A percentile compares a stretch with the other conserved stretches of the same genome.
phyloP scores from a whole-genome alignment of 1,140 invertebrate species.

The Bombus impatiens region DNA sequence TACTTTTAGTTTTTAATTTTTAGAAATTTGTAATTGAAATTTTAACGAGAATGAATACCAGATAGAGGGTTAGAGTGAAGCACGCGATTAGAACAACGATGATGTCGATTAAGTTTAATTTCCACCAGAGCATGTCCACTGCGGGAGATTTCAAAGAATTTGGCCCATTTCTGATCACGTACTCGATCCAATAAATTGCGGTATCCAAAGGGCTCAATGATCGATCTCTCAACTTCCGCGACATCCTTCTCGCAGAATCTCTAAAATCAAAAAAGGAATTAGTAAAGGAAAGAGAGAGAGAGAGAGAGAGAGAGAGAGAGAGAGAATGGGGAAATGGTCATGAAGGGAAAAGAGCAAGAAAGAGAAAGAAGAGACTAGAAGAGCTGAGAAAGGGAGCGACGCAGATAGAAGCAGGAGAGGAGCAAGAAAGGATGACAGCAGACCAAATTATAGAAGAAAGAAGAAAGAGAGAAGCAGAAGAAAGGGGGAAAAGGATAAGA shows the following conservation, averaged over 20 bases:
- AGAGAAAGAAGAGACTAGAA: no score
- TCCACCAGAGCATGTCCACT: constrained; percentile 77
- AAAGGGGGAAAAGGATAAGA: no score
- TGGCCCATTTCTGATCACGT: constrained; percentile 82
- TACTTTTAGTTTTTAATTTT: no score
- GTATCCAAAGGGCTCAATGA: constrained; percentile 82
- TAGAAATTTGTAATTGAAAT: background rate
- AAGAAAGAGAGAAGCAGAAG: no score
- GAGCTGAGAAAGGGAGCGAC: no score
- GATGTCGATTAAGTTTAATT: constrained; percentile 78
- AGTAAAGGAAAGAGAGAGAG: no score
- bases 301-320: no score
- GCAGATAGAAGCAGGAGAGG: no score
- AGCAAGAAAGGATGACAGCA: no score
- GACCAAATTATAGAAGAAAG: no score
- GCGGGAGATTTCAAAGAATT: constrained; percentile 75
- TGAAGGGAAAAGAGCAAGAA: no score
- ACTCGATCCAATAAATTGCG: constrained; percentile 84
- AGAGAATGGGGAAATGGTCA: no score
- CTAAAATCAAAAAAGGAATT: constrained; percentile 29
- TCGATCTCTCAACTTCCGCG: constrained; percentile 71
- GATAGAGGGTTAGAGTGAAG: background rate
- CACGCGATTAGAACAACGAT: constrained; percentile 53
- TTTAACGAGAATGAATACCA: background rate
- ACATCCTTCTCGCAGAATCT: constrained; percentile 51